Evolutionary conservation across 2,888 invertebrate genomes (phyloP), one percentile per base, ranked within the genome.

Genomic region (Cremastinae sp.): DNA sequence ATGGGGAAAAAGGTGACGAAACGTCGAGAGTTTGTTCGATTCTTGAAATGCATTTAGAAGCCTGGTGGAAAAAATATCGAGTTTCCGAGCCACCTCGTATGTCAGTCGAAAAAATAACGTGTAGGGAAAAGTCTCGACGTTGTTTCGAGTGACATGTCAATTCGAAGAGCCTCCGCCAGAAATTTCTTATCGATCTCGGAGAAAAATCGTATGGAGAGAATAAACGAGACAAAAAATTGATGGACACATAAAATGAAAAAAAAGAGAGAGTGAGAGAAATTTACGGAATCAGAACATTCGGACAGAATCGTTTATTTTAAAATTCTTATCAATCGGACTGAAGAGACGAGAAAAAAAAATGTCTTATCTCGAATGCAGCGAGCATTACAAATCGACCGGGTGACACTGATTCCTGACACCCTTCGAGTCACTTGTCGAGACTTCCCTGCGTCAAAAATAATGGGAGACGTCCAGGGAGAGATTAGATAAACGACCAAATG

Each of bases 401-500:
- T 54, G 54, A 54, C 45, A 28, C 10, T 65, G 28, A 54, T 34
- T 45, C 54, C 34, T 28, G 54, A 54, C 43, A 68, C 56, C 28
- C 68, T 56, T 58, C 36, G 20, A 38, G 41, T 12, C 51, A 51
- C 28, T 34, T 36, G 38, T 16, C 10, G 12, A 22, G 10, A 22
- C 20, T 41, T 51, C 9, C 12, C 10, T 38, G 61, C 18, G 20
- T 61, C 70, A 14, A 59, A 70, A 20, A 12, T 14, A 10, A 12
- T 2, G 10, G 12, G 51, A 12, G 36, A 53, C 53, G 53, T 4
- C 28, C 64, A 56, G 18, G n/a, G n/a, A 18, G 51, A 79, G 79
- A 79, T 79, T 78, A 78, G 79, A 79, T 79, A 79, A 65, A n/a
- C 18, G 41, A 58, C 70, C 79, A 79, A 66, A 79, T 78, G 78